These are phyloP conservation scores for Atta colombica DNA, from an alignment of 1,140 invertebrate species.

Conservation along the genomic window DNA sequence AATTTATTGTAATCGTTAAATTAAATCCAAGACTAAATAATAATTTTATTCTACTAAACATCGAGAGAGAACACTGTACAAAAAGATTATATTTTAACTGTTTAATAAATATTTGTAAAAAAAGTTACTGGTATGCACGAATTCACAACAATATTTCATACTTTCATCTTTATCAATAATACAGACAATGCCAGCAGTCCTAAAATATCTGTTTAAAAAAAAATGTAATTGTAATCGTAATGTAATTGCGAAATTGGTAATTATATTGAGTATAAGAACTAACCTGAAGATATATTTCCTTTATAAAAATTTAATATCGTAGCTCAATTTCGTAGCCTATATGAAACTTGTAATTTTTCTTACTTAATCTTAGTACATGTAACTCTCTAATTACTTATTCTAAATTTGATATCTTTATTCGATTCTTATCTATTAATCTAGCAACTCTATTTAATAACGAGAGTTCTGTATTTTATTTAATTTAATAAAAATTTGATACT, in stretches of 20 bases:
- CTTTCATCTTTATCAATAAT: not conserved
- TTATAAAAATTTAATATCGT: too few relatives aligned
- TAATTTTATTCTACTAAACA: conserved; percentile 20
- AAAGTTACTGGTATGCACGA: not conserved
- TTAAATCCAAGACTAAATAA: not conserved
- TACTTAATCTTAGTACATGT: too few relatives aligned
- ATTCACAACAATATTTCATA: not conserved
- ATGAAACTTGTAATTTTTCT: too few relatives aligned
- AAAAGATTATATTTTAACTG: conserved; percentile 18
- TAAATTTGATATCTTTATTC: too few relatives aligned
- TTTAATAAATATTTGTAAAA: conserved; percentile 50
- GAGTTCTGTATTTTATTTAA: too few relatives aligned
- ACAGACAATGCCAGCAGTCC: not conserved
- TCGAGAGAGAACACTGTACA: not conserved
- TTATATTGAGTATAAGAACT: not conserved
- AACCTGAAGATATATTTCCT: too few relatives aligned
- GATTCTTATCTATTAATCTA: too few relatives aligned
- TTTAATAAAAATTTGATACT: too few relatives aligned
- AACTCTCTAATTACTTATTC: too few relatives aligned
- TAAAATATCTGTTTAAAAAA: not conserved
- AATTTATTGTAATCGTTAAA: conserved; percentile 38
- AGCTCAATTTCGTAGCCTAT: too few relatives aligned
- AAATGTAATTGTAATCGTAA: too few relatives aligned
- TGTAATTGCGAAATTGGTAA: not conserved
- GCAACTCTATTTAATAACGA: too few relatives aligned